Conservation (phyloP, 1,140 invertebrate genomes). For the Aricia agestis region DNA sequence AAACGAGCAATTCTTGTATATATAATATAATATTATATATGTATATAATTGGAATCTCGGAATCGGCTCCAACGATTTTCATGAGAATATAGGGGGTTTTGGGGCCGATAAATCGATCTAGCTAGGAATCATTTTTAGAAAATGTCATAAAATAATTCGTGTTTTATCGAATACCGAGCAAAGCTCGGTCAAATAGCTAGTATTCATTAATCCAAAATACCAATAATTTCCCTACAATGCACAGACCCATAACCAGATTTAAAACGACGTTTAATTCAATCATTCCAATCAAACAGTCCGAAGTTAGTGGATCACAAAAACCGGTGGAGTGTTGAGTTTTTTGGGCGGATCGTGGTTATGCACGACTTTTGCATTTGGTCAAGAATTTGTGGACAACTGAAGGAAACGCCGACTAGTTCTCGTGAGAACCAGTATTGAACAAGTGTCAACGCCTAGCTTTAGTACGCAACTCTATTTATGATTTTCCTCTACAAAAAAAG, state of each 20-base stretch:
- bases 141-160: no score
- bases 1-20: no score
- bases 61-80: no score
- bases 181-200: no score
- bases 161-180: no score
- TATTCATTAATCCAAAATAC: no score
- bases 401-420: constrained; percentile 61
- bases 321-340: constrained; percentile 57
- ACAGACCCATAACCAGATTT: neutral
- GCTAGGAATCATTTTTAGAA: no score
- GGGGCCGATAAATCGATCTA: no score
- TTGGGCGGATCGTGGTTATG: constrained; percentile 63
- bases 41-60: no score
- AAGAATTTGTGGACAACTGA: constrained; percentile 58
- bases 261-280: neutral
- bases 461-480: constrained; percentile 43
- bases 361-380: constrained; percentile 68
- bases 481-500: constrained; percentile 59
- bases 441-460: constrained; percentile 51
- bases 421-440: constrained; percentile 61
- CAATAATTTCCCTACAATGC: no score
- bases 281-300: constrained; percentile 20
- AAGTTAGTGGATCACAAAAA: constrained; percentile 42
- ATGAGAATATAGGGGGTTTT: no score
- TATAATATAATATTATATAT: no score